Percentiles rank a stretch among this genome's conserved stretches.
These are phyloP conservation scores for Argopecten irradians DNA, from an alignment of 1,140 invertebrate species.

Conservation along the genomic window DNA sequence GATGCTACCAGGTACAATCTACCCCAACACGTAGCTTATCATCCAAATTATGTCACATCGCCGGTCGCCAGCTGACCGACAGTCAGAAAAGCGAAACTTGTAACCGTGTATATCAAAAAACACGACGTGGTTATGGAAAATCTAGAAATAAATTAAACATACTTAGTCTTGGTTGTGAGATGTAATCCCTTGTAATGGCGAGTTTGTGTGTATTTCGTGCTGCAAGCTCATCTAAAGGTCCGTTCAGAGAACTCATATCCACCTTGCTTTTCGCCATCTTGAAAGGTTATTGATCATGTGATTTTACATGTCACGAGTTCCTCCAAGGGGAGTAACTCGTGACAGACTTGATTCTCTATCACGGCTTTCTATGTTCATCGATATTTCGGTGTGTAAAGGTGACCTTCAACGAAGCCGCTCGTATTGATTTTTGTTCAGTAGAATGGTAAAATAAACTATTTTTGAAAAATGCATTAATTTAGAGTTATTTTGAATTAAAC, in stretches of 20 bases:
- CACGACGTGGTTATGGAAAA: background rate
- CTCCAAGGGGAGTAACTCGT: slow-evolving; percentile 75
- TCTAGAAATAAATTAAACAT: slow-evolving; percentile 80
- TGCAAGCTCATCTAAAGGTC: slow-evolving; percentile 59
- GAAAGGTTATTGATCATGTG: slow-evolving; percentile 56
- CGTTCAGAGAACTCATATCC: slow-evolving; percentile 63
- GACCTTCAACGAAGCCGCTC: background rate
- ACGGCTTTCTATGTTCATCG: background rate
- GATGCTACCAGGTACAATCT: background rate
- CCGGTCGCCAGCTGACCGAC: background rate
- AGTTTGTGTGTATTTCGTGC: slow-evolving; percentile 77
- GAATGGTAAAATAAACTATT: background rate
- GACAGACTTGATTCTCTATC: background rate
- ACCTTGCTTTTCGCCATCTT: slow-evolving; percentile 67
- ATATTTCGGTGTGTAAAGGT: background rate
- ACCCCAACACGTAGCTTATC: background rate
- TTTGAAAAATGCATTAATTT: background rate
- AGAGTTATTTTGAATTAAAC: too few species aligned
- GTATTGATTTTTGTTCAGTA: slow-evolving; percentile 13
- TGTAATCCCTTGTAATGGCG: slow-evolving; percentile 96
- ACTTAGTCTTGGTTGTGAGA: slow-evolving; percentile 98
- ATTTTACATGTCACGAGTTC: slow-evolving; percentile 65
- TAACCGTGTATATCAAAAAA: slow-evolving; percentile 23
- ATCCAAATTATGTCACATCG: background rate
- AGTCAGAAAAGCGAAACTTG: background rate